Evolutionary conservation across 2,113 vertebrate genomes (phyloP).

Genomic region (Dipodomys spectabilis): DNA sequence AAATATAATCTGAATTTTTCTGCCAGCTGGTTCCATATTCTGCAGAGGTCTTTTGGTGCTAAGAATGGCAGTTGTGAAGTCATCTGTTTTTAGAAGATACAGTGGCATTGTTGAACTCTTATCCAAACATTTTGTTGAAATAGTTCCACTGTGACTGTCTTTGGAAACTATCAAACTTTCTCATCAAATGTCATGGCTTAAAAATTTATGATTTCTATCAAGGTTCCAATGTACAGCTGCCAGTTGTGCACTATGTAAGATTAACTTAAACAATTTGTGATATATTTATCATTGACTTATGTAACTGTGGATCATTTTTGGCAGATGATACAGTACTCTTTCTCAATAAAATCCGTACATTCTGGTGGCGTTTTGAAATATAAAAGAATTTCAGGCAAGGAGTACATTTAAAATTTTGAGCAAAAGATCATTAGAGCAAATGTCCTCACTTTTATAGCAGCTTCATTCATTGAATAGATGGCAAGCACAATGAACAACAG

Average conservation of each 20-base stretch:
- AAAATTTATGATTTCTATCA: neutral
- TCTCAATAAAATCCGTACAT: neutral
- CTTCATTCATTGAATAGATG: neutral
- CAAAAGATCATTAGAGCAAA: neutral
- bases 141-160: neutral
- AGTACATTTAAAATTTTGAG: neutral
- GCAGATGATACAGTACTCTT: neutral
- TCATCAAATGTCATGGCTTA: neutral
- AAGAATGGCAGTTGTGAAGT: neutral
- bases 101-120: neutral
- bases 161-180: neutral
- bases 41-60: neutral
- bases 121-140: neutral
- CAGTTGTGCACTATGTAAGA: neutral
- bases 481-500: neutral
- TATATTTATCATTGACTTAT: neutral
- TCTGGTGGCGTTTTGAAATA: neutral
- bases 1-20: neutral
- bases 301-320: neutral
- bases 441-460: neutral
- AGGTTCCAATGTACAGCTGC: fast-evolving
- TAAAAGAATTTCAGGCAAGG: neutral
- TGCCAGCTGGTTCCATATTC: neutral
- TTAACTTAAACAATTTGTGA: neutral
- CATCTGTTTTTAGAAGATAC: neutral